Conservation (phyloP, 1,140 invertebrate genomes). For the Cherax destructor region DNA sequence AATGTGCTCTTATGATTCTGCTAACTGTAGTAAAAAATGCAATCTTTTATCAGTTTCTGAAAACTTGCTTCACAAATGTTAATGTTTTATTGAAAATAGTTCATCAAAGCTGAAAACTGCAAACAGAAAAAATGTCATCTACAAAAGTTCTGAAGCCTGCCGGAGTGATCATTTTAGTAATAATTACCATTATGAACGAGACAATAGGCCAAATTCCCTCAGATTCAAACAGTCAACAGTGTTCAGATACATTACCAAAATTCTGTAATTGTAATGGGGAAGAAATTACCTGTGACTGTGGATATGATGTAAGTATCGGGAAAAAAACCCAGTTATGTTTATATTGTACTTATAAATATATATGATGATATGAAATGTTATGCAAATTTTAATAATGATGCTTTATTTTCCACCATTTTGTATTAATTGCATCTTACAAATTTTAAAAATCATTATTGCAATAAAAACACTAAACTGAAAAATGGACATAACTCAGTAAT, state of each 20-base stretch:
- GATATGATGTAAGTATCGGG: neutral
- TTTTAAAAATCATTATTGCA: too few species aligned
- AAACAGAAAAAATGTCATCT: neutral
- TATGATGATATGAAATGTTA: too few species aligned
- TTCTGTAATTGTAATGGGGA: neutral
- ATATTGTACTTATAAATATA: too few species aligned
- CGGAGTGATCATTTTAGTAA: neutral
- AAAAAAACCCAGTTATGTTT: too few species aligned
- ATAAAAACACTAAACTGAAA: too few species aligned
- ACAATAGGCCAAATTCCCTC: neutral
- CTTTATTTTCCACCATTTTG: too few species aligned
- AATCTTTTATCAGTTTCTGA: neutral
- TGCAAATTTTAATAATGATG: too few species aligned
- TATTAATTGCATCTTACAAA: too few species aligned
- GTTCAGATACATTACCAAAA: neutral
- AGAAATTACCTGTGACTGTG: conserved; percentile 14
- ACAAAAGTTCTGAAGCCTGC: neutral
- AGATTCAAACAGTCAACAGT: neutral
- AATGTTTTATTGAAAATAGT: neutral
- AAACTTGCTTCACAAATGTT: neutral
- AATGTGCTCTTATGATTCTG: too few species aligned
- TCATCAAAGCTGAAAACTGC: neutral
- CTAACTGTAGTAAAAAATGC: too few species aligned
- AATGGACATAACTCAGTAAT: too few species aligned
- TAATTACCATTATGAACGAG: neutral